phyloP scores from a whole-genome alignment of 2,797 vertebrate genomes.

The Fistularia commersonii region DNA sequence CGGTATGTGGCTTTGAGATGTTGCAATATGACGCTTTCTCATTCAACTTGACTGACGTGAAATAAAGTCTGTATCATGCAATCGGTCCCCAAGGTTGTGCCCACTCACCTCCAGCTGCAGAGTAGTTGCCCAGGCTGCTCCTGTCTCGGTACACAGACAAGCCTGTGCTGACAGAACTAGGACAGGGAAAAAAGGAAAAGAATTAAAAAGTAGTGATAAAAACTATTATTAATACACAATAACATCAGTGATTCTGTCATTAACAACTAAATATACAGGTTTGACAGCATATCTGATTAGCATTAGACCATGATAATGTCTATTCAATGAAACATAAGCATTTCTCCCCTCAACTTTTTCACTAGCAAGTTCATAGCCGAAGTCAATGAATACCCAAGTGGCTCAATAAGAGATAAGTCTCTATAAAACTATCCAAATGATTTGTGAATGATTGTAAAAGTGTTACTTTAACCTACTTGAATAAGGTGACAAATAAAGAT shows the following conservation, averaged over 20 bases:
- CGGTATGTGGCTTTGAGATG: too few species aligned
- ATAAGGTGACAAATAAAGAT: slow-evolving; percentile 80
- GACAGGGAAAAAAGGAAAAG: not conserved
- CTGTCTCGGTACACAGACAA: slow-evolving; percentile 83
- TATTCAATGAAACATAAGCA: too few species aligned
- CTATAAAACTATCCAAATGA: too few species aligned
- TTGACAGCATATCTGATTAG: not conserved
- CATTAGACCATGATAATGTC: not conserved
- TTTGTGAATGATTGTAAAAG: too few species aligned
- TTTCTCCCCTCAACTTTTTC: too few species aligned
- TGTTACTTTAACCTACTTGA: slow-evolving; percentile 80
- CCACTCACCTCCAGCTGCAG: slow-evolving; percentile 87
- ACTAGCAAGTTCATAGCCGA: too few species aligned
- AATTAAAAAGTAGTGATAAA: not conserved
- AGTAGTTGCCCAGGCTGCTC: slow-evolving; percentile 76
- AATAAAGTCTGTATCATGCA: too few species aligned
- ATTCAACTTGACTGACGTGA: too few species aligned
- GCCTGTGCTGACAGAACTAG: slow-evolving; percentile 81
- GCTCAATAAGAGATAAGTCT: too few species aligned
- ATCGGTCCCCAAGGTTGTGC: not conserved
- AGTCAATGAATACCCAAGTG: too few species aligned
- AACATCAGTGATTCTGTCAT: too few species aligned
- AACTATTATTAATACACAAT: not conserved
- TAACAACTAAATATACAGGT: not conserved
- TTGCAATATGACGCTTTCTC: too few species aligned